These are phyloP conservation scores for Phthorimaea operculella DNA, from an alignment of 1,140 invertebrate genomes.

Conservation along the genomic window DNA sequence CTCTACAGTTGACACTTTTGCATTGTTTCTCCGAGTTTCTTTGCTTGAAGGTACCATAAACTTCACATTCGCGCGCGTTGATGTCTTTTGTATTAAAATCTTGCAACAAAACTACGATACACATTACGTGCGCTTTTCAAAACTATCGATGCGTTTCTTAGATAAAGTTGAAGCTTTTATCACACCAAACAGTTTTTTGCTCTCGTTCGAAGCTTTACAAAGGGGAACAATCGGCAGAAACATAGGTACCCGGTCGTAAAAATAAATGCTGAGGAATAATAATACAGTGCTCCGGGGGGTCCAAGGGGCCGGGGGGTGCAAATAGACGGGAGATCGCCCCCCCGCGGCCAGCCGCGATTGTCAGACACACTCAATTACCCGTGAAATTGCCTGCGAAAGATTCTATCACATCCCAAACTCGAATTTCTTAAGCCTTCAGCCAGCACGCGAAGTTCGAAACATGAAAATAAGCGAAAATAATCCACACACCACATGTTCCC, in stretches of 20 bases:
- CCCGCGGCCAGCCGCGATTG: slow-evolving; percentile 26
- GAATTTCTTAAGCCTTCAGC: neutral
- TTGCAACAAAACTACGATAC: too few species aligned
- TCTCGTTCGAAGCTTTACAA: neutral
- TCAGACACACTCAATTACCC: slow-evolving; percentile 50
- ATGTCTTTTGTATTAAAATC: neutral
- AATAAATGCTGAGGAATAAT: slow-evolving; percentile 6
- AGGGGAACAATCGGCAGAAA: neutral
- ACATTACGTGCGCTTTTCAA: too few species aligned
- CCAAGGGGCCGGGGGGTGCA: neutral
- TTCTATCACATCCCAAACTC: slow-evolving; percentile 19
- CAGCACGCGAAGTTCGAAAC: neutral
- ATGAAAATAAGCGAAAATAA: neutral
- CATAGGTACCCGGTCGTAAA: neutral
- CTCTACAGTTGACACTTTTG: neutral
- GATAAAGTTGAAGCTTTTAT: too few species aligned
- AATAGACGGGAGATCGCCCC: slow-evolving; percentile 12
- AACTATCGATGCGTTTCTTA: too few species aligned
- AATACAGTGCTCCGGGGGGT: neutral
- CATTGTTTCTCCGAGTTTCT: too few species aligned
- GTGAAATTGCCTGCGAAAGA: slow-evolving; percentile 50
- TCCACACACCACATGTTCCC: neutral
- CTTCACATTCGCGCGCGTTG: neutral
- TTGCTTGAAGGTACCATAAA: too few species aligned
- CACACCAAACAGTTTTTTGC: neutral